Base-by-base conservation (phyloP, 2,113 vertebrate genomes). In the Hypocryptadius cinnamomeus region DNA sequence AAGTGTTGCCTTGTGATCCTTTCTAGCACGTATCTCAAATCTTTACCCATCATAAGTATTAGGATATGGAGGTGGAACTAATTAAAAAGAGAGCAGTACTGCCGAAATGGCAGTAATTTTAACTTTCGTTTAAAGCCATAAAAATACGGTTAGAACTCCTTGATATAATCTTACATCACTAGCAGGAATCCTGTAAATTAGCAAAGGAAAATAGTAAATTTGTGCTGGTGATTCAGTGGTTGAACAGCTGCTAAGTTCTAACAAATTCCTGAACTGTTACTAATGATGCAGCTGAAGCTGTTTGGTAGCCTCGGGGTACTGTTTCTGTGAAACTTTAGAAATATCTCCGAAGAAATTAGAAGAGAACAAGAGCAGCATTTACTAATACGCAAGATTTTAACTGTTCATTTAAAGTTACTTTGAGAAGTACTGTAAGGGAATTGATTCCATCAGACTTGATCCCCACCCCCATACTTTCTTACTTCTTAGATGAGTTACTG, bases 231-330 rank as follows among this genome's bases (percentile, higher is more conserved):
- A 77, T 95, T 95, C 95, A 93, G 53, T 72, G 79, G 94, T 79
- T 92, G 81, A 97, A 90, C 95, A 97, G 95, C 94, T 96, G 96
- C 79, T 89, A 45, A 84, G 89, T 94, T 96, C 92, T 93, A 47
- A 94, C 81, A 87, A 86, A 95, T 96, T 96, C 92, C 90, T 96
- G 85, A 95, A 89, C 80, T 89, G 90, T 96, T 96, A 86, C 84
- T 96, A 96, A 96, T 91, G 76, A 89, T 95, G 71, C 89, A 90
- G 92, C 94, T 96, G 95, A 93, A 94, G 81, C 78, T 64, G 57
- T 79, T 81, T 65, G 70, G 91, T 94, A 85, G 86, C 93, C 90
- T 90, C 48, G 50, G 87, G 94, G 88, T 87, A 33, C 80, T 66
- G 87, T 42, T 78, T 87, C 88, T 77, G 66, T 85, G 94, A 76